Percentiles rank a stretch among this genome's conserved stretches.
Evolutionary conservation across 1,140 invertebrate species (phyloP).

Genomic region (Apis mellifera): DNA sequence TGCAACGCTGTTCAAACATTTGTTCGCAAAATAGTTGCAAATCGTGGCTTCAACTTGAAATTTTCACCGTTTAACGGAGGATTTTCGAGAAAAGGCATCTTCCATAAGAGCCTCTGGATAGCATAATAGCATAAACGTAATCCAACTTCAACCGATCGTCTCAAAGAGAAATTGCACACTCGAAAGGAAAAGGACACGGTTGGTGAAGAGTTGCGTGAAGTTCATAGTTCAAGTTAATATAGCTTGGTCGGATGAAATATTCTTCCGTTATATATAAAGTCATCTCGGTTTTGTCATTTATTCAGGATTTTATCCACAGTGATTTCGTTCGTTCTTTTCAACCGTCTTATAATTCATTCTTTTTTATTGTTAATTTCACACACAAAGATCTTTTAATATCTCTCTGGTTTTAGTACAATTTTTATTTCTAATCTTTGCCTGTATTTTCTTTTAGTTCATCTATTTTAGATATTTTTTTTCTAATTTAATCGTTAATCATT

Average conservation of each 20-base stretch:
- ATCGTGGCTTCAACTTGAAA: neutral
- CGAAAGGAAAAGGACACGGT: neutral
- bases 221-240: slow-evolving; percentile 23
- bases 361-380: no score
- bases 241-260: neutral
- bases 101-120: neutral
- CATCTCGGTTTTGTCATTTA: neutral
- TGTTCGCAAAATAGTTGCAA: neutral
- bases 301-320: neutral
- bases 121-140: slow-evolving; percentile 27
- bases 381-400: no score
- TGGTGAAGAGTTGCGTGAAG: neutral
- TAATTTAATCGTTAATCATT: neutral
- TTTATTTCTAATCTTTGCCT: no score
- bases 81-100: neutral
- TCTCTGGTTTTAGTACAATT: no score
- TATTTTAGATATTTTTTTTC: neutral
- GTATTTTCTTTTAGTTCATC: no score
- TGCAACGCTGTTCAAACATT: neutral
- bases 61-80: neutral
- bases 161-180: neutral
- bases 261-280: neutral
- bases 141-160: slow-evolving; percentile 1
- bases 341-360: no score
- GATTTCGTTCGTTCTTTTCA: no score